phyloP scores from a whole-genome alignment of 2,797 vertebrate genomes.

The Sebastes diaconus region DNA sequence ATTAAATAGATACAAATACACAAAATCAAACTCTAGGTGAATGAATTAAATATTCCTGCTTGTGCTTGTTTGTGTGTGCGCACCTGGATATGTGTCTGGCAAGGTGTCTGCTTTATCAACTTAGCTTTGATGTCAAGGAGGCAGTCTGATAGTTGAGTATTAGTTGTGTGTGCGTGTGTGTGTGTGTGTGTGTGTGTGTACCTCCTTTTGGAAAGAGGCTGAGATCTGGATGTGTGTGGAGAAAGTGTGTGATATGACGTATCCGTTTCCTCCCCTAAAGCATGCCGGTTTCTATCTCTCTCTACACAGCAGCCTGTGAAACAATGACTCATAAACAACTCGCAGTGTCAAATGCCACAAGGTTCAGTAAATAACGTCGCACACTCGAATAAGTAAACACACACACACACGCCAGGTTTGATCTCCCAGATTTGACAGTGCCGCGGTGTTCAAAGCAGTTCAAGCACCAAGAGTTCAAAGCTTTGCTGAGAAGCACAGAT shows the following conservation, averaged over 20 bases:
- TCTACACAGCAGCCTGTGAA: conserved; percentile 59
- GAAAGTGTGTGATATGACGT: conserved; percentile 25
- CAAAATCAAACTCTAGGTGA: conserved; percentile 36
- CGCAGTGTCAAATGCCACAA: conserved; percentile 49
- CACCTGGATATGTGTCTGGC: conserved; percentile 20
- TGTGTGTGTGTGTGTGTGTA: not conserved
- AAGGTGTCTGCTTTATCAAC: conserved; percentile 50
- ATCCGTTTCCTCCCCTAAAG: conserved; percentile 49
- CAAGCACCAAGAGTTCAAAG: conserved; percentile 46
- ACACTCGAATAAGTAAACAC: conserved; percentile 5
- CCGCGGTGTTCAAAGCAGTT: conserved; percentile 46
- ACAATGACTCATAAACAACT: conserved; percentile 73
- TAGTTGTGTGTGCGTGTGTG: conserved; percentile 16
- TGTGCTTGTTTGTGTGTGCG: conserved; percentile 26
- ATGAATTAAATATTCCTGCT: conserved; percentile 35
- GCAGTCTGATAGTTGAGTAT: conserved; percentile 36
- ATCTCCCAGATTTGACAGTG: conserved; percentile 50
- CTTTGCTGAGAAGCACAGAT: conserved; percentile 20
- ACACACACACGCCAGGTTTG: conserved; percentile 34
- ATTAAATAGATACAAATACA: conserved; percentile 35
- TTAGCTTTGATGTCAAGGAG: conserved; percentile 67
- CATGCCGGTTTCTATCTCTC: conserved; percentile 61
- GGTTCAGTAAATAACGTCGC: conserved; percentile 50
- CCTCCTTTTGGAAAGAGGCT: conserved; percentile 18
- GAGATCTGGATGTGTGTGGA: conserved; percentile 31